phyloP scores from a whole-genome alignment of 37 sponge, comb jelly and placozoan species.

The Cliona cf. orientalis region DNA sequence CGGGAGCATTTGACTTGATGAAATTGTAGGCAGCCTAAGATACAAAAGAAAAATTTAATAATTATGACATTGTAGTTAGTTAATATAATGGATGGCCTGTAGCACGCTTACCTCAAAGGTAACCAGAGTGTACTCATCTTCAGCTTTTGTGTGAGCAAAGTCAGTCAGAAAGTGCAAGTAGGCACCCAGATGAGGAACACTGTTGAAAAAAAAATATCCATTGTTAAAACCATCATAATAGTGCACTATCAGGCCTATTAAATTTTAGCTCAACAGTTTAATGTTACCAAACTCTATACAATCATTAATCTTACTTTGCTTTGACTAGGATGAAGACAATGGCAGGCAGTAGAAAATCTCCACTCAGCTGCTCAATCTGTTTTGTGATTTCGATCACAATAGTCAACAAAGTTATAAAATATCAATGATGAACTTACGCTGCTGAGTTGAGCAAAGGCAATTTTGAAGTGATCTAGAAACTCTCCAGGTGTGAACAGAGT shows the following conservation, averaged over 20 bases:
- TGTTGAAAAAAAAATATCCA: neutral
- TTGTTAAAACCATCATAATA: neutral
- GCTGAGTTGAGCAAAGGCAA: constrained; percentile 55
- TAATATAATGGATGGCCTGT: neutral
- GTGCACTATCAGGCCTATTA: neutral
- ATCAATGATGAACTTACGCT: constrained; percentile 13
- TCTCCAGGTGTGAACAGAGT: constrained; percentile 74
- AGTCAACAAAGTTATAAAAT: neutral
- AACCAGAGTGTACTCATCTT: constrained; percentile 66
- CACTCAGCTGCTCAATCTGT: constrained; percentile 62
- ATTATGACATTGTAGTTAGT: neutral
- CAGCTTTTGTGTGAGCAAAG: constrained; percentile 65
- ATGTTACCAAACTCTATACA: neutral
- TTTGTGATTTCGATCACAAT: neutral
- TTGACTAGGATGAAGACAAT: constrained; percentile 60
- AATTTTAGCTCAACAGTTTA: neutral
- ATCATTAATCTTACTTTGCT: constrained; percentile 53
- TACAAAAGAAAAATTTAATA: neutral
- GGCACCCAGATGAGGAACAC: constrained; percentile 71
- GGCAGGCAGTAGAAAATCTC: constrained; percentile 62
- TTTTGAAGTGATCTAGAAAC: constrained; percentile 57
- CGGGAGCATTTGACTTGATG: constrained; percentile 26
- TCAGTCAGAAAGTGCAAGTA: constrained; percentile 72
- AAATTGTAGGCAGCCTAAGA: constrained; percentile 68
- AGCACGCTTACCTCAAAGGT: constrained; percentile 58